These are phyloP conservation scores for Tinamus guttatus DNA, from an alignment of 2,113 vertebrate genomes.

Conservation along the genomic window DNA sequence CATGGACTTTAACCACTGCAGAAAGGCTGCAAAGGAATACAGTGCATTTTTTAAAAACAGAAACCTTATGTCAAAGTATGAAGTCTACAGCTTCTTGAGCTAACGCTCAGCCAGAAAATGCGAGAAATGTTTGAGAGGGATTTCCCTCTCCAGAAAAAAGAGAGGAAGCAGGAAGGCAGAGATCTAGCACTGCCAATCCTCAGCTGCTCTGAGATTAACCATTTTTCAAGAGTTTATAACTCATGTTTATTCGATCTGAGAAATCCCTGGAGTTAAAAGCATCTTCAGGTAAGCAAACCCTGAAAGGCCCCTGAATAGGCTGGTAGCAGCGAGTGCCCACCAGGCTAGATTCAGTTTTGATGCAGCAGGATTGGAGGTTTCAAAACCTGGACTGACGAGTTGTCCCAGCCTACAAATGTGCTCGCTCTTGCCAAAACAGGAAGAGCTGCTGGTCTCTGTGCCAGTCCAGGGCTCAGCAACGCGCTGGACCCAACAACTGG, in stretches of 20 bases:
- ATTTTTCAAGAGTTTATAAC: not conserved
- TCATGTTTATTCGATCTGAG: not conserved
- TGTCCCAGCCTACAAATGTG: not conserved
- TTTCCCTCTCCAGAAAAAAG: not conserved
- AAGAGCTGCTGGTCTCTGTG: not conserved
- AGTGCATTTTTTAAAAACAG: not conserved
- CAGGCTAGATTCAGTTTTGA: not conserved
- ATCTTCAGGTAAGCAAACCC: not conserved
- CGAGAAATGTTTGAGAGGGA: not conserved
- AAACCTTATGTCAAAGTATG: not conserved
- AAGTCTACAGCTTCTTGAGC: not conserved
- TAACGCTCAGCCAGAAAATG: not conserved
- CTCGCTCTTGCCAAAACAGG: not conserved
- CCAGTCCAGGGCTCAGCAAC: not conserved
- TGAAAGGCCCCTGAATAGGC: not conserved
- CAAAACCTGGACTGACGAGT: not conserved
- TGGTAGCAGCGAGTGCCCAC: rapidly evolving
- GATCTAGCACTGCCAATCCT: not conserved
- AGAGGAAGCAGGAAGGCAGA: not conserved
- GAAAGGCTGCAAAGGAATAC: not conserved
- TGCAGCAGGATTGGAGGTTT: rapidly evolving
- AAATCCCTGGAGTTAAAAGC: not conserved
- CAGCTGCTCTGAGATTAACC: not conserved
- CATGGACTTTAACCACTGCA: not conserved
- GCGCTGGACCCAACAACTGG: rapidly evolving